Evolutionary conservation across 2,113 vertebrate genomes (phyloP).

Genomic region (Crypturellus undulatus): DNA sequence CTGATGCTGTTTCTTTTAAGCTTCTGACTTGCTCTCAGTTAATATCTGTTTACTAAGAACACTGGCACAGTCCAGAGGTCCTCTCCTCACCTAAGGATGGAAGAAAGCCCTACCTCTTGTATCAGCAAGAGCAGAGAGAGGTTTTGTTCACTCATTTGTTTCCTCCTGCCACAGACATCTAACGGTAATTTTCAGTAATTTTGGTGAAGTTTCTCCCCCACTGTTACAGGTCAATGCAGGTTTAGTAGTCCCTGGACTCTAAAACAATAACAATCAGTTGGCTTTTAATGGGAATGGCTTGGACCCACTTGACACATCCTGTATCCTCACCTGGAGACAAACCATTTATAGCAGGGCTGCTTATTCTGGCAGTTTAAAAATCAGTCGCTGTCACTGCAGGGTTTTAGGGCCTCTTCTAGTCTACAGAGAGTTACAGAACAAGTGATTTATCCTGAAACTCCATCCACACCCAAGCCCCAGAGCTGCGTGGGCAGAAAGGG

Average conservation of each 20-base stretch:
- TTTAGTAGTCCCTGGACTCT: not conserved
- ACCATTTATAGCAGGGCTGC: not conserved
- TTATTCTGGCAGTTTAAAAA: not conserved
- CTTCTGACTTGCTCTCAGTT: not conserved
- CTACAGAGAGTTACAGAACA: not conserved
- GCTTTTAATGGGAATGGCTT: not conserved
- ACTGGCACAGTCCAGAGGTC: not conserved
- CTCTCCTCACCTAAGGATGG: not conserved
- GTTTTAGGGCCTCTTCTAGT: not conserved
- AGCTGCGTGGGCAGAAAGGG: not conserved
- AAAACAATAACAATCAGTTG: not conserved
- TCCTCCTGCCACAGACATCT: not conserved
- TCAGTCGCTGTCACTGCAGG: not conserved
- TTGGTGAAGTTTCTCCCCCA: not conserved
- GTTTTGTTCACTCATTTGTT: not conserved
- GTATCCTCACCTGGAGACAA: not conserved
- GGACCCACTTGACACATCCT: not conserved
- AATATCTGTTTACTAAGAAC: rapidly evolving
- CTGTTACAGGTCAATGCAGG: not conserved
- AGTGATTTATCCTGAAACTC: not conserved
- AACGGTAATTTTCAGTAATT: not conserved
- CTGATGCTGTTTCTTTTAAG: not conserved
- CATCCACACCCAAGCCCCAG: not conserved
- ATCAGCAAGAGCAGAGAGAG: not conserved
- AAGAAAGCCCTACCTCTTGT: not conserved